Evolutionary conservation across 1,140 invertebrate species (phyloP), one percentile per base, ranked within the genome.

Genomic region (Ephestia elutella): DNA sequence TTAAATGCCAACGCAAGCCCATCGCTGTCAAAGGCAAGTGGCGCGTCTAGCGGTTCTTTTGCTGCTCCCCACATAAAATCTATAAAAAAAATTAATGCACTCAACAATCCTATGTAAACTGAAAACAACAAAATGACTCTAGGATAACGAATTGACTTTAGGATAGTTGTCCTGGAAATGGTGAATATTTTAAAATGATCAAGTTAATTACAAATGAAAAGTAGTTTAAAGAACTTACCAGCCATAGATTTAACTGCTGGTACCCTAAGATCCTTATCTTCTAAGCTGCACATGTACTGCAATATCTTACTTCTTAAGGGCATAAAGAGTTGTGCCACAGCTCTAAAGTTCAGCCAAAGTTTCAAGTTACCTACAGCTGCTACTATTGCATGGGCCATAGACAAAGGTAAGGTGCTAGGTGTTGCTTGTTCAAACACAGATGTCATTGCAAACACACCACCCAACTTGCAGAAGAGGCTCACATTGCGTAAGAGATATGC

Each of bases 51-150:
- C 0, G 96, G 95, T 90, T 98, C 96, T 75, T 97, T 97, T 8
- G 97, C 94, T 1, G 96, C 95, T 64, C 94, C 95, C 96, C 96
- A 97, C 92, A 98, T 96, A 73, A 97, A 96, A 90, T 98, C 96
- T 92, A 76, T 63, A 68, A 49, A 62, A 5, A 57, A 54, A n/a
- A n/a, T n/a, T n/a, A n/a, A n/a, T n/a, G n/a, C n/a, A n/a, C n/a
- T n/a, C n/a, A n/a, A n/a, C n/a, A n/a, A n/a, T n/a, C n/a, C n/a
- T n/a, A n/a, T n/a, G n/a, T n/a, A n/a, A n/a, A n/a, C n/a, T n/a
- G n/a, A n/a, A n/a, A n/a, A n/a, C n/a, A n/a, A n/a, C n/a, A n/a
- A n/a, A n/a, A n/a, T n/a, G n/a, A n/a, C n/a, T n/a, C n/a, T n/a
- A n/a, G n/a, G n/a, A n/a, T n/a, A n/a, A n/a, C n/a, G n/a, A n/a